Base-by-base conservation (phyloP, 2,888 invertebrate genomes). In the Tholera decimalis region DNA sequence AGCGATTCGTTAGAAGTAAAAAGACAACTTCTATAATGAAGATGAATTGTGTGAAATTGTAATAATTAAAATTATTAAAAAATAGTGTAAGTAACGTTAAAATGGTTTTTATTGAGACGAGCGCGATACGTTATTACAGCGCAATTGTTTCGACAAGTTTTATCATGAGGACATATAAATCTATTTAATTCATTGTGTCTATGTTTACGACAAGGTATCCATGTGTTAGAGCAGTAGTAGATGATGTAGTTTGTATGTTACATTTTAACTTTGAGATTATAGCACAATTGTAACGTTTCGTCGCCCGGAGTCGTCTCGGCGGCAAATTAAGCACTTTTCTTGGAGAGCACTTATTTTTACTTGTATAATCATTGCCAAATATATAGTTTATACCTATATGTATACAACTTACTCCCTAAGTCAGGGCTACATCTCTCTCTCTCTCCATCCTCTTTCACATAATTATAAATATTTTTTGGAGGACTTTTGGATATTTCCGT, bases 401-500 rank as follows among this genome's bases (percentile, higher is more conserved):
- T 85, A 85, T 76, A 75, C 71, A 67, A 63, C 41, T 59, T 80
- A 67, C 57, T 75, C 75, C 79, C 81, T 81, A 77, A 81, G 79
- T 71, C 79, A 79, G 70, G 69, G 80, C 65, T 81, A 73, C 77
- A 82, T 73, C 77, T 64, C 82, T 86, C 78, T 80, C 54, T 69
- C 71, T 83, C 82, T 84, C 86, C 85, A 89, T 88, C 80, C 81
- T 87, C 88, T 84, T 83, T 86, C 85, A 87, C 84, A 84, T 88
- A 89, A 88, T 89, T 88, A 87, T 86, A 85, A 80, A 88, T 90
- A 89, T 92, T 90, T 92, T 93, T 93, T 93, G 89, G 92, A 93
- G 83, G 88, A 90, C 86, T 93, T 92, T 92, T 92, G 92, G 92
- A 92, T 92, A 92, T 89, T 90, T 92, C 92, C 92, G 87, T 91